Conservation (phyloP, 2,113 vertebrate genomes). For the Microtus montanus region DNA sequence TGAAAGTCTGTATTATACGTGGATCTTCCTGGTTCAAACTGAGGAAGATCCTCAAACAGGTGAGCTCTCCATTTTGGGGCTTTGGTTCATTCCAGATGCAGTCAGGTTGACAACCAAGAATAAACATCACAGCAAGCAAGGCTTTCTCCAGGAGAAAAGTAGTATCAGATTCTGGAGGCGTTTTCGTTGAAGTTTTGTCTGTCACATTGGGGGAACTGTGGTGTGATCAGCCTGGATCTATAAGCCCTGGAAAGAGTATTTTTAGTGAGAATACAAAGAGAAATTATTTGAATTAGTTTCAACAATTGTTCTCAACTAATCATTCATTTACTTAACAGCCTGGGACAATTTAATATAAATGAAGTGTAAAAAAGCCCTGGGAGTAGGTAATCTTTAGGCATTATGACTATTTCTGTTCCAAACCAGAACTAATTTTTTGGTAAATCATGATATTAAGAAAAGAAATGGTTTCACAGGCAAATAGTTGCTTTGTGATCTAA, state of each 20-base stretch:
- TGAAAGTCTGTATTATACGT: not conserved
- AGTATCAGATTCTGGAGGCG: not conserved
- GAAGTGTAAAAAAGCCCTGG: not conserved
- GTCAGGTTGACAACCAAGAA: not conserved
- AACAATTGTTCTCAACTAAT: not conserved
- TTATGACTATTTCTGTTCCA: not conserved
- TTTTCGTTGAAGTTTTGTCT: not conserved
- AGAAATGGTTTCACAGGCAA: not conserved
- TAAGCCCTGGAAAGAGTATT: not conserved
- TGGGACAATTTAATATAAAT: not conserved
- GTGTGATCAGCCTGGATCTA: not conserved
- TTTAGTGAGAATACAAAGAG: not conserved
- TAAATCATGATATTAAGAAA: not conserved
- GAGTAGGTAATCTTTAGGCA: not conserved
- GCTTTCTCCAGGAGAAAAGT: not conserved
- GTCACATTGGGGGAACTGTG: not conserved
- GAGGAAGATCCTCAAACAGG: not conserved
- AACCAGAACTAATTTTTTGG: not conserved
- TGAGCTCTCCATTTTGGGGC: not conserved
- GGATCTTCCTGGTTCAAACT: not conserved
- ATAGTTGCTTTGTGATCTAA: not conserved
- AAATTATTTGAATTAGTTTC: not conserved
- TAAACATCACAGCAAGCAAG: not conserved
- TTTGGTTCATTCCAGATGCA: not conserved
- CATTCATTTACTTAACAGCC: not conserved